Evolutionary conservation across 2,888 invertebrate genomes (phyloP).

Genomic region (Prosapia bicincta): DNA sequence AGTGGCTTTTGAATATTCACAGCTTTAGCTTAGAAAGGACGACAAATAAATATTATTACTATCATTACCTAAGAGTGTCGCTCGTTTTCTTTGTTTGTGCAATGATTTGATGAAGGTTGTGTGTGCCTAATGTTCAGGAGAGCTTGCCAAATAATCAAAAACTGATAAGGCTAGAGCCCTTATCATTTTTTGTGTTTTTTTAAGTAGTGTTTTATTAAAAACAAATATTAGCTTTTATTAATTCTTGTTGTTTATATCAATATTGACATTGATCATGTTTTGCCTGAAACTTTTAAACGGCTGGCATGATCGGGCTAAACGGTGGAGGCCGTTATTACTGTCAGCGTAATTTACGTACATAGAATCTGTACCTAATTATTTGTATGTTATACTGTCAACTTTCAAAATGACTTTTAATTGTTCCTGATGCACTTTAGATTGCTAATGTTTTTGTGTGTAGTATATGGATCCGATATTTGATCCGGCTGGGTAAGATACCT

Average conservation of each 20-base stretch:
- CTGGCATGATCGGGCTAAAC: constrained; percentile 36
- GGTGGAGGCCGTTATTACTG: constrained; percentile 28
- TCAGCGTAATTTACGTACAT: constrained; percentile 12
- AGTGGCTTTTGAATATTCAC: constrained; percentile 35
- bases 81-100: constrained; percentile 1
- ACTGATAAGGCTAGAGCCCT: neutral
- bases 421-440: neutral
- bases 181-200: constrained; percentile 2
- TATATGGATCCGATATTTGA: neutral
- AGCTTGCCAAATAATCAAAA: neutral
- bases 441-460: neutral
- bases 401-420: neutral
- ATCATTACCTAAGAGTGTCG: constrained; percentile 1
- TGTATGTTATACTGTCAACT: neutral
- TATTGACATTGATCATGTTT: constrained; percentile 2
- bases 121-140: neutral
- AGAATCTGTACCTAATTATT: constrained; percentile 11
- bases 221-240: neutral
- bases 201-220: neutral
- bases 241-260: constrained; percentile 1
- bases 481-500: neutral
- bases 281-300: constrained; percentile 16
- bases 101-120: neutral
- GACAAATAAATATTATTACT: neutral
- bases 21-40: constrained; percentile 34